Evolutionary conservation across 2,113 vertebrate genomes (phyloP).

Genomic region (Motacilla alba): DNA sequence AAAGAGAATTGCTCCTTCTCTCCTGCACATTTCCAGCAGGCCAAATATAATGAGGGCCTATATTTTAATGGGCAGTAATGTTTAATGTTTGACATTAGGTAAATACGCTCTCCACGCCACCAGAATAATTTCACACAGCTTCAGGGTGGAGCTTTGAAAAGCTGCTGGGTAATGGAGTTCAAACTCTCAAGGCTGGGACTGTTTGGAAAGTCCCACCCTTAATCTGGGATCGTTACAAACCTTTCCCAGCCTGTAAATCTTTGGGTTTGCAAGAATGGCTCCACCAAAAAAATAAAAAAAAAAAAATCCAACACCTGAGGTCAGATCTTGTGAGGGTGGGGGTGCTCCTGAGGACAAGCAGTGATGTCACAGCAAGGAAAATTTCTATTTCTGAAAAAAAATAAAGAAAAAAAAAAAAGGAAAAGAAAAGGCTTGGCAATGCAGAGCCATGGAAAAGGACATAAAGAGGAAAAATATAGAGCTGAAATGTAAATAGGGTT

Average conservation of each 20-base stretch:
- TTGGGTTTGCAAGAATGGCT: constrained; percentile 27
- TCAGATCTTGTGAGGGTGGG: background rate
- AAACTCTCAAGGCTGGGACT: constrained; percentile 34
- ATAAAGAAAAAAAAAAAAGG: too few relatives aligned
- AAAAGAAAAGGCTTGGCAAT: background rate
- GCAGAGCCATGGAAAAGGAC: constrained; percentile 27
- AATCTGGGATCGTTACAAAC: constrained; percentile 22
- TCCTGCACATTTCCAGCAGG: background rate
- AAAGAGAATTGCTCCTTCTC: background rate
- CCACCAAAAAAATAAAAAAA: background rate
- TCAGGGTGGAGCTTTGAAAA: constrained; percentile 58
- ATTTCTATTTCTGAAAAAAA: background rate
- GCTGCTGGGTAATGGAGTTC: constrained; percentile 55
- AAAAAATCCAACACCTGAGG: constrained; percentile 10
- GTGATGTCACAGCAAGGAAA: constrained; percentile 46
- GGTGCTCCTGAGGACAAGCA: constrained; percentile 52
- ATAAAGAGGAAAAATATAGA: background rate
- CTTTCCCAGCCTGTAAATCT: constrained; percentile 61
- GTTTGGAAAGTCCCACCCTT: constrained; percentile 54
- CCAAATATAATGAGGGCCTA: constrained; percentile 55
- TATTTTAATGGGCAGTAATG: constrained; percentile 55
- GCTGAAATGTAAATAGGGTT: constrained; percentile 49
- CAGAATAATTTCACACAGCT: constrained; percentile 51
- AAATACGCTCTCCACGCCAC: constrained; percentile 33
- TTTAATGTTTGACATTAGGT: constrained; percentile 59